Conservation (phyloP, 2,888 invertebrate genomes). For the Exocentrus adspersus region DNA sequence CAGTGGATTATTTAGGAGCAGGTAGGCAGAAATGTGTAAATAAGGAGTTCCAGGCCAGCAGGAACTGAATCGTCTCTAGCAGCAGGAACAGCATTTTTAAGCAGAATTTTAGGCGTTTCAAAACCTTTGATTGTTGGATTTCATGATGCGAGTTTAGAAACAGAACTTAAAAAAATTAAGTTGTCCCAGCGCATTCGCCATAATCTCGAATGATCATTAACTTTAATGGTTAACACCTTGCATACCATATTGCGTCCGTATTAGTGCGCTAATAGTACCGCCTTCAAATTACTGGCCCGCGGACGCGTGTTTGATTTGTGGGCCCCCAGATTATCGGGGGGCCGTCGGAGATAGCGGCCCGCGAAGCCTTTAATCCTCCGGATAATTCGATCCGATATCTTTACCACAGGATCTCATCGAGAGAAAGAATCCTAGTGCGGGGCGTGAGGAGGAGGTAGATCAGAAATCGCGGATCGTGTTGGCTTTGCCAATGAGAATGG, state of each 20-base stretch:
- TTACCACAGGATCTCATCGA: conserved; percentile 57
- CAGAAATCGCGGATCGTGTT: background rate
- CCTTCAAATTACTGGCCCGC: conserved; percentile 61
- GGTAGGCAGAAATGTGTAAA: too few relatives aligned
- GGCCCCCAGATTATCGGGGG: conserved; percentile 60
- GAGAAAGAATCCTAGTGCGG: background rate
- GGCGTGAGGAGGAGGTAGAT: background rate
- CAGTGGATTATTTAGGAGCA: too few relatives aligned
- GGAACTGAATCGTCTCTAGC: too few relatives aligned
- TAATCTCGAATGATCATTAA: too few relatives aligned
- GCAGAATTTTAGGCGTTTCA: too few relatives aligned
- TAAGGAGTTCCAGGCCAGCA: too few relatives aligned
- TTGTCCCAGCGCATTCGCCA: background rate
- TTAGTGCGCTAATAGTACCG: conserved; percentile 56
- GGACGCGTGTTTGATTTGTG: conserved; percentile 60
- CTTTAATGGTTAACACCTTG: too few relatives aligned
- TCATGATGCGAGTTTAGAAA: too few relatives aligned
- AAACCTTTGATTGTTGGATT: too few relatives aligned
- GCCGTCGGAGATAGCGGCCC: conserved; percentile 64
- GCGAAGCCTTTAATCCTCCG: conserved; percentile 64
- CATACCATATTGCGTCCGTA: conserved; percentile 53
- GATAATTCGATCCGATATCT: conserved; percentile 65
- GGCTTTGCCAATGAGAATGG: too few relatives aligned
- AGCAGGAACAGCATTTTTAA: too few relatives aligned
- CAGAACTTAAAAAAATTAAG: too few relatives aligned